These are phyloP conservation scores for Oscheius onirici DNA, from an alignment of 2,888 invertebrate genomes.

Conservation along the genomic window DNA sequence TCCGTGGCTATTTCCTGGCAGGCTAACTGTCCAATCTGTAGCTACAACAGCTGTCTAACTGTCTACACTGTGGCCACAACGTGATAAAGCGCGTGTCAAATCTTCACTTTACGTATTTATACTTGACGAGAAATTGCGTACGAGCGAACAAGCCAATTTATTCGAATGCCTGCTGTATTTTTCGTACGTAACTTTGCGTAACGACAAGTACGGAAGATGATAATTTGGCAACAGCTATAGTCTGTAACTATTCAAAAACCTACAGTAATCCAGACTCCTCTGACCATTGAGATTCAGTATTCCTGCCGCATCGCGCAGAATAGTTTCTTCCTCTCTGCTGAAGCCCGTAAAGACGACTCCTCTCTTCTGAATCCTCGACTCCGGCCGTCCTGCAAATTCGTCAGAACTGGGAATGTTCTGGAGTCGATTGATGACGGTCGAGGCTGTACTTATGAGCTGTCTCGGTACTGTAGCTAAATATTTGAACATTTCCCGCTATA, in stretches of 20 bases:
- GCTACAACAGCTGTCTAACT: no score
- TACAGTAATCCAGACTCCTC: constrained; percentile 25
- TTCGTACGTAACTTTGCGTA: no score
- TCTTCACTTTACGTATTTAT: no score
- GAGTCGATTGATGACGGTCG: constrained; percentile 14
- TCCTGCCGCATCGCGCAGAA: constrained; percentile 30
- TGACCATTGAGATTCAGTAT: constrained; percentile 28
- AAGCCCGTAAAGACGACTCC: constrained; percentile 46
- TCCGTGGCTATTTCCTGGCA: no score
- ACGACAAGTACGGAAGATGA: no score
- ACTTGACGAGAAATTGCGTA: no score
- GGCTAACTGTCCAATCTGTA: no score
- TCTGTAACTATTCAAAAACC: background rate
- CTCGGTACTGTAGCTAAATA: background rate
- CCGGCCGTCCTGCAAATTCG: constrained; percentile 9
- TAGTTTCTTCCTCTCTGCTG: constrained; percentile 31
- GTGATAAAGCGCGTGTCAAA: no score
- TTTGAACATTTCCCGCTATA: no score
- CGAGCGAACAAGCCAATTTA: no score
- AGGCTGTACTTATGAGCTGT: constrained; percentile 20
- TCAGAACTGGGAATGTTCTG: constrained; percentile 29
- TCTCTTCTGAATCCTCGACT: constrained; percentile 9
- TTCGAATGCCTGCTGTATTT: background rate
- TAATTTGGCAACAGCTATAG: no score
- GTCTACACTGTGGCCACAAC: no score